These are phyloP conservation scores for Kryptolebias marmoratus DNA, from an alignment of 2,113 vertebrate genomes.

Conservation along the genomic window DNA sequence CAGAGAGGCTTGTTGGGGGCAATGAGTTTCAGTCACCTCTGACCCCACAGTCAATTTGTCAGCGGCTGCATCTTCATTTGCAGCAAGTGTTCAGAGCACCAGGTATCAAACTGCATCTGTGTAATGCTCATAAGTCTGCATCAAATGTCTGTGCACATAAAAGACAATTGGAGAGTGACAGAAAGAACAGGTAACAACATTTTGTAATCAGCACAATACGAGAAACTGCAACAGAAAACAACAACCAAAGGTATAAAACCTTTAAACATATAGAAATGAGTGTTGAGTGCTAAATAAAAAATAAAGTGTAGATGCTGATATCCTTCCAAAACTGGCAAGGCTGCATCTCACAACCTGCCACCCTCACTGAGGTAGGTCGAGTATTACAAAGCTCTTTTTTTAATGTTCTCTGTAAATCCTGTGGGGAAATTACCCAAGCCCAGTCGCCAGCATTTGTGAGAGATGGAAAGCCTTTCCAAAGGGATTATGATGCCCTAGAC, in stretches of 20 bases:
- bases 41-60: constrained; percentile 36
- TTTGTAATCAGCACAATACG: neutral
- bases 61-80: constrained; percentile 13
- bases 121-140: neutral
- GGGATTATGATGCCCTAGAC: constrained; percentile 76
- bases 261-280: constrained; percentile 10
- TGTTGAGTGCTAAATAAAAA: constrained; percentile 41
- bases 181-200: neutral
- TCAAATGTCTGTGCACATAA: neutral
- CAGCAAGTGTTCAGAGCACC: neutral
- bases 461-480: constrained; percentile 76
- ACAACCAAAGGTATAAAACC: neutral
- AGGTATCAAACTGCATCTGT: neutral
- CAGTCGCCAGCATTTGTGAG: constrained; percentile 72
- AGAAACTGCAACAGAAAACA: constrained; percentile 1
- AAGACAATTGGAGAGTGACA: neutral
- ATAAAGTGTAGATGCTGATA: constrained; percentile 19
- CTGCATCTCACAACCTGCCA: constrained; percentile 26
- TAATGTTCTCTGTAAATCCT: constrained; percentile 78
- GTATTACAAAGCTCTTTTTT: constrained; percentile 68
- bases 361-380: constrained; percentile 36
- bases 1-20: constrained; percentile 49
- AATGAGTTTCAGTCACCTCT: constrained; percentile 50
- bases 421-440: constrained; percentile 75
- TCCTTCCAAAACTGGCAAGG: constrained; percentile 22